Evolutionary conservation across 2,888 invertebrate genomes (phyloP), one percentile per base, ranked within the genome.

Genomic region (Bugulina stolonifera): DNA sequence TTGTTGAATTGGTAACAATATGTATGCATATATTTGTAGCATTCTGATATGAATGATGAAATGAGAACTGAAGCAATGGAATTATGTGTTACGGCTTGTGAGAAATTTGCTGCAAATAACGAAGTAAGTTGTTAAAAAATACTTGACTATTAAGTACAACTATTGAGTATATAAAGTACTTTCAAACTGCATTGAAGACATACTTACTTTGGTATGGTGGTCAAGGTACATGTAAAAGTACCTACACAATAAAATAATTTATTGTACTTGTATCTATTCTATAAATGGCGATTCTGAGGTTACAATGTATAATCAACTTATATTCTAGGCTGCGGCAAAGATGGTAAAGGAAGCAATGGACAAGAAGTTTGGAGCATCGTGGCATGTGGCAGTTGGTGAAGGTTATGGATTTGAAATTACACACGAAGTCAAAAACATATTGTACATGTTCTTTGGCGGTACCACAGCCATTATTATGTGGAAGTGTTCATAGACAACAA

Each of bases 381-480:
- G 95, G 89, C 93, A 94, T 85, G 93, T 91, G n/a, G 91, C 96
- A 0, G 91, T 97, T 1, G 97, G 97, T 3, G 96, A 97, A 87
- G 93, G 93, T 73, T 96, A 90, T 86, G 95, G 94, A 69, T 94
- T 94, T 85, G 93, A 94, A 84, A 89, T 95, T 74, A 93, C 93
- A 0, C 93, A 94, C 83, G 94, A 96, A 86, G 90, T 91, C 74
- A 92, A 91, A 82, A 83, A 84, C 75, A 75, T 84, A 70, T 75
- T 85, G 35, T 84, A 84, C 75, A 83, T 85, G 84, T 85, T 82
- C 76, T 94, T 94, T 81, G 94, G 91, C 74, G 95, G 95, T 72
- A 95, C 93, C 84, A 87, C 93, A 78, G 95, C 93, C 22, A 89
- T 94, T 73, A 89, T 91, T 79, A 88, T 93, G 73, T 94, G 94